A percentile compares a stretch with the other conserved stretches of the same genome.
phyloP scores from a whole-genome alignment of 1,140 invertebrate genomes.

The Latrodectus geometricus region DNA sequence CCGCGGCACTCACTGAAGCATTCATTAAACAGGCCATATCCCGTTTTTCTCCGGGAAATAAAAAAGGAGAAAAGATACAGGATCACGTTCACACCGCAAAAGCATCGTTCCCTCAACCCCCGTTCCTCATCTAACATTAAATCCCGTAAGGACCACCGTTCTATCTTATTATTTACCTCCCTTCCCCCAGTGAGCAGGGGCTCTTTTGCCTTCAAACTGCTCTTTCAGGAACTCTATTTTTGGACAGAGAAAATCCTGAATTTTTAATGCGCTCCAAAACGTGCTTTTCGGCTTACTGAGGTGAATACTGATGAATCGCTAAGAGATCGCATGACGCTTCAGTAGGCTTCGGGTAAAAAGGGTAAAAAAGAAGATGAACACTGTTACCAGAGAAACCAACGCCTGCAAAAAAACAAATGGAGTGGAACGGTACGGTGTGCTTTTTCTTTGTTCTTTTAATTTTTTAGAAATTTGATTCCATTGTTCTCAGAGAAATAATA shows the following conservation, averaged over 20 bases:
- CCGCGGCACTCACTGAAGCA: not conserved
- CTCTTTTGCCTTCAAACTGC: not conserved
- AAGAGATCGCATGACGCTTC: not conserved
- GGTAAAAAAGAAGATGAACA: not conserved
- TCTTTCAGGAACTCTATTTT: not conserved
- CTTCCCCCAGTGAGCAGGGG: not conserved
- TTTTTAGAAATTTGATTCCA: too few species aligned
- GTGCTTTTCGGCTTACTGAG: not conserved
- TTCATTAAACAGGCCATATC: not conserved
- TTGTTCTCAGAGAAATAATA: too few species aligned
- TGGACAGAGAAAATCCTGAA: not conserved
- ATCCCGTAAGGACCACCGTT: not conserved
- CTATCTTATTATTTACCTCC: not conserved
- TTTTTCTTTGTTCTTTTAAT: too few species aligned
- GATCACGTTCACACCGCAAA: not conserved
- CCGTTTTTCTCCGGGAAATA: not conserved
- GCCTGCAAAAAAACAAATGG: not conserved
- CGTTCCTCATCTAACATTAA: not conserved
- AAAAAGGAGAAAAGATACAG: not conserved
- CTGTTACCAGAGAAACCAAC: not conserved
- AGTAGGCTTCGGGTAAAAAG: not conserved
- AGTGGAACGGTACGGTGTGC: not conserved
- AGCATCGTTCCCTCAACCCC: not conserved
- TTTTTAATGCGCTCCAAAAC: not conserved
- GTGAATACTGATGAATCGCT: not conserved